A percentile compares a stretch with the other conserved stretches of the same genome.
phyloP scores from a whole-genome alignment of 2,113 vertebrate species.

The Oryctolagus cuniculus region DNA sequence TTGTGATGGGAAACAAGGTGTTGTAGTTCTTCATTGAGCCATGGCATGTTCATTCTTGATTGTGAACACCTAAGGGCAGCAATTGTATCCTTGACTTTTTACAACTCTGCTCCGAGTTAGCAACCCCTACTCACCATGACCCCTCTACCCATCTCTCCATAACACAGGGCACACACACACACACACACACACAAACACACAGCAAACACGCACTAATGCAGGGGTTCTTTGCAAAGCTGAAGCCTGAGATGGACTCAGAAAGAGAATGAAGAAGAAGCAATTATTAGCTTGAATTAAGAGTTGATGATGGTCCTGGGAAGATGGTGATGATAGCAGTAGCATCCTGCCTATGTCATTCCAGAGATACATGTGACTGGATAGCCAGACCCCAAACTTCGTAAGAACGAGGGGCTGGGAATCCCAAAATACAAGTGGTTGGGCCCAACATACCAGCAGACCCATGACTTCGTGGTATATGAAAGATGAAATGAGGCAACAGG shows the following conservation, averaged over 20 bases:
- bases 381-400: background rate
- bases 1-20: background rate
- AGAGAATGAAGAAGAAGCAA: background rate
- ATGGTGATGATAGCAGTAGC: background rate
- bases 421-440: background rate
- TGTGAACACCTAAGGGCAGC: background rate
- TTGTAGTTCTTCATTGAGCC: background rate
- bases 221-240: background rate
- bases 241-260: background rate
- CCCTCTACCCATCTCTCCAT: background rate
- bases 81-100: background rate
- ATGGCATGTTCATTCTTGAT: background rate
- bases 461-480: background rate
- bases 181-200: no score
- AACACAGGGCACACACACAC: background rate
- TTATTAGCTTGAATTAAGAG: background rate
- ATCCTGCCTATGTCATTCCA: background rate
- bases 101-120: background rate
- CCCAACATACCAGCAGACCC: background rate
- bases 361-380: no score
- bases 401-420: background rate
- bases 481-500: background rate
- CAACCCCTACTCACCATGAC: background rate
- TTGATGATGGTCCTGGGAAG: background rate
- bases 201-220: background rate